Evolutionary conservation across 2,113 vertebrate genomes (phyloP).

Genomic region (Indicator indicator): DNA sequence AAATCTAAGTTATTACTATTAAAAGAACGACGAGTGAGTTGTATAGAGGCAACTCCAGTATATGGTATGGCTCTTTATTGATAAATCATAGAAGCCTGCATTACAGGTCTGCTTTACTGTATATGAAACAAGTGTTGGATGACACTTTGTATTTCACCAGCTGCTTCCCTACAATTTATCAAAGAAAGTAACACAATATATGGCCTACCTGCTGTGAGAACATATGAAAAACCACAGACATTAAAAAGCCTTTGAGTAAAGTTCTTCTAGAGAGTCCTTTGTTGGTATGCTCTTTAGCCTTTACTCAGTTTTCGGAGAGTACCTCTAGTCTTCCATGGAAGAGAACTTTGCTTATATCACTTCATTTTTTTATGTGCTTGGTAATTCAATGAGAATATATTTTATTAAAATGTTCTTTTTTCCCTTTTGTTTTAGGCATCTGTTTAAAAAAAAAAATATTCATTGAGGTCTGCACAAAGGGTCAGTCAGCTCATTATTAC

Average conservation of each 20-base stretch:
- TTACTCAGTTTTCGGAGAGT: neutral
- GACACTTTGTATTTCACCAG: conserved; percentile 51
- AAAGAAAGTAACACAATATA: conserved; percentile 41
- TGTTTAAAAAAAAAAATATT: neutral
- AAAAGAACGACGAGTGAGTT: conserved; percentile 28
- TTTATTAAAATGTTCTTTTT: neutral
- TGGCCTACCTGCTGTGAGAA: conserved; percentile 32
- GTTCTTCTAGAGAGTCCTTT: conserved; percentile 19
- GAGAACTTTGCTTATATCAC: neutral
- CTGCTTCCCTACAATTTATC: conserved; percentile 37
- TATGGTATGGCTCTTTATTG: neutral
- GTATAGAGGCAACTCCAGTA: neutral
- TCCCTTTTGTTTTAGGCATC: neutral
- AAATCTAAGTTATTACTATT: conserved; percentile 41
- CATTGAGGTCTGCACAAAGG: neutral
- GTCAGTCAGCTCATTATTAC: neutral
- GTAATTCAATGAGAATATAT: neutral
- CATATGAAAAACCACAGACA: conserved; percentile 40
- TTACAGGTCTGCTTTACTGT: conserved; percentile 33
- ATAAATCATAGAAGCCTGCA: conserved; percentile 47
- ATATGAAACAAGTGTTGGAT: conserved; percentile 19
- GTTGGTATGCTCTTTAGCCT: neutral
- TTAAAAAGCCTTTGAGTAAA: conserved; percentile 31
- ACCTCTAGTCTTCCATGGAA: neutral
- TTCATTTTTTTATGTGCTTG: neutral